A percentile compares a stretch with the other conserved stretches of the same genome.
Evolutionary conservation across 2,797 vertebrate species (phyloP).

Genomic region (Anableps anableps): DNA sequence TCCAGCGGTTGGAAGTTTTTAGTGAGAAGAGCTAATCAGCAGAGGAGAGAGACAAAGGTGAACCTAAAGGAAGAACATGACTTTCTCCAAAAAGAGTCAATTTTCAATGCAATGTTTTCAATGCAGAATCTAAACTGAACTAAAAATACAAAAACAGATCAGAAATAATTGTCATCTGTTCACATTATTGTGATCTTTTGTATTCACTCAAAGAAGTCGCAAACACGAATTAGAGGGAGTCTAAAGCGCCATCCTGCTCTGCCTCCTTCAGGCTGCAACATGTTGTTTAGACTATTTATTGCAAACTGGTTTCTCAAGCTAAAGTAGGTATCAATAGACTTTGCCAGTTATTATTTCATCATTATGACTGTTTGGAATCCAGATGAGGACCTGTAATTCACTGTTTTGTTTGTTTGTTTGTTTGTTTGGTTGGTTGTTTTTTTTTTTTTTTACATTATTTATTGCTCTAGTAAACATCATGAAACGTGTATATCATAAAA

Average conservation of each 20-base stretch:
- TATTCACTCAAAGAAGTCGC: conserved; percentile 35
- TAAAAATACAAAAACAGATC: conserved; percentile 1
- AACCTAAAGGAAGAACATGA: background rate
- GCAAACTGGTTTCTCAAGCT: conserved; percentile 10
- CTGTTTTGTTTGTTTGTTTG: too few species aligned
- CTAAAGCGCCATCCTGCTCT: conserved; percentile 8
- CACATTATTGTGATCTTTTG: conserved; percentile 25
- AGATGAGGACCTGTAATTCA: background rate
- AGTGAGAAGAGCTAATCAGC: conserved; percentile 21
- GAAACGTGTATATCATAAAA: background rate
- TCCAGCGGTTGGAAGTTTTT: conserved; percentile 3
- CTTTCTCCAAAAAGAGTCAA: background rate
- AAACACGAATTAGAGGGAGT: conserved; percentile 32
- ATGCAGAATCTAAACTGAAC: conserved; percentile 4
- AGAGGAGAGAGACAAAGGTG: conserved; percentile 5
- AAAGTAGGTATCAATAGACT: background rate
- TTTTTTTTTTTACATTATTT: background rate
- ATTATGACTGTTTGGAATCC: background rate
- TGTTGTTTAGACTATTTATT: background rate
- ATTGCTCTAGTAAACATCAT: background rate
- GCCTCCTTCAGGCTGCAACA: conserved; percentile 9
- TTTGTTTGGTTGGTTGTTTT: too few species aligned
- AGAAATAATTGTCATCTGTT: background rate
- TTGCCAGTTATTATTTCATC: background rate
- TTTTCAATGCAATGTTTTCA: background rate